These are phyloP conservation scores for Rhynchophorus ferrugineus DNA, from an alignment of 1,140 invertebrate genomes.

Conservation along the genomic window DNA sequence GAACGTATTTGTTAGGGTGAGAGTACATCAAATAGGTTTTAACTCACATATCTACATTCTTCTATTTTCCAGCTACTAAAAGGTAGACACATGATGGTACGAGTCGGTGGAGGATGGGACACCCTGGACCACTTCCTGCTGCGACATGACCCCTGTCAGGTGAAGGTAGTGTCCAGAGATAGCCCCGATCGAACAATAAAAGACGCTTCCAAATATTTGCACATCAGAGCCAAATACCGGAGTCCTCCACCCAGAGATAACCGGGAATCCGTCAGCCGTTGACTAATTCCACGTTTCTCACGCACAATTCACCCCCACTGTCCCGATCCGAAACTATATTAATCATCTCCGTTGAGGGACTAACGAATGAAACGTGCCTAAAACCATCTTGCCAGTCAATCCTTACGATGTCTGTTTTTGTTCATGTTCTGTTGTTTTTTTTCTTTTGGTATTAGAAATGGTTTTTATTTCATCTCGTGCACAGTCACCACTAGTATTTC, in stretches of 20 bases:
- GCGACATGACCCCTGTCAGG: constrained; percentile 83
- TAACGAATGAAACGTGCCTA: too few relatives aligned
- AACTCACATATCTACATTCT: neutral
- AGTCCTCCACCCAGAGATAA: constrained; percentile 52
- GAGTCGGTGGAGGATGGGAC: constrained; percentile 89
- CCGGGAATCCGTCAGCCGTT: constrained; percentile 34
- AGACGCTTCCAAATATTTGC: constrained; percentile 49
- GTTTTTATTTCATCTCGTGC: too few relatives aligned
- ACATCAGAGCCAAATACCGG: constrained; percentile 65
- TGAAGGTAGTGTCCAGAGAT: constrained; percentile 54
- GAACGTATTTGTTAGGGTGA: constrained; percentile 69
- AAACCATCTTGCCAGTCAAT: too few relatives aligned
- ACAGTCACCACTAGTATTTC: too few relatives aligned
- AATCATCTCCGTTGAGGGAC: too few relatives aligned
- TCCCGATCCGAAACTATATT: too few relatives aligned
- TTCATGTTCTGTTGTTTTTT: too few relatives aligned
- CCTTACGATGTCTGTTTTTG: too few relatives aligned
- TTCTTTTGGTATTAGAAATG: too few relatives aligned
- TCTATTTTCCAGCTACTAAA: constrained; percentile 63
- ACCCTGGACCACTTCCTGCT: constrained; percentile 86
- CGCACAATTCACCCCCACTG: too few relatives aligned
- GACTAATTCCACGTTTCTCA: neutral
- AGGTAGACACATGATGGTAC: constrained; percentile 85
- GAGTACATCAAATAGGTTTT: constrained; percentile 17
- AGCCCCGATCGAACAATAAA: constrained; percentile 44